Conservation (phyloP, 2,113 vertebrate species). For the Pagrus major region DNA sequence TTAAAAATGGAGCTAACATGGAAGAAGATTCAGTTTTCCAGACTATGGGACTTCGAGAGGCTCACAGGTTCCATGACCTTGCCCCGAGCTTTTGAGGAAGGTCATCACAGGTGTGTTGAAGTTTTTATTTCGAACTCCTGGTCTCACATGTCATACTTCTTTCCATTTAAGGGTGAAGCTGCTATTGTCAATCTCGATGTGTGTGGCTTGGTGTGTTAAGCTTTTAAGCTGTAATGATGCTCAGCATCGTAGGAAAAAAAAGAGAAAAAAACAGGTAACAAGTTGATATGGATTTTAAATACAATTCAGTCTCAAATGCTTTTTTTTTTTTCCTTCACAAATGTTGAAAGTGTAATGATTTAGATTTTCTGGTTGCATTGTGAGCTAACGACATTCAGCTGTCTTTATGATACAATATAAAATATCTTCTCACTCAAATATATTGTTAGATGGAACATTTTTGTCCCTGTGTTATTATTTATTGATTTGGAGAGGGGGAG, state of each 20-base stretch:
- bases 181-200: conserved; percentile 3
- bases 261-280: conserved; percentile 6
- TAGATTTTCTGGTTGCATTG: conserved; percentile 17
- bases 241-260: neutral
- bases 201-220: neutral
- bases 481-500: conserved; percentile 61
- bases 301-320: neutral
- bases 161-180: conserved; percentile 10
- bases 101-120: conserved; percentile 24
- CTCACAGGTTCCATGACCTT: conserved; percentile 55
- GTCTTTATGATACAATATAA: conserved; percentile 38
- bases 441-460: conserved; percentile 46
- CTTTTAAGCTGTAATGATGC: conserved; percentile 19
- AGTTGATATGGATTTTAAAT: neutral
- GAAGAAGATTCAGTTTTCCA: conserved; percentile 53
- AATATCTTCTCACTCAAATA: conserved; percentile 43
- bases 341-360: conserved; percentile 20
- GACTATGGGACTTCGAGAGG: conserved; percentile 36
- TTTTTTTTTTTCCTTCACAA: conserved; percentile 10
- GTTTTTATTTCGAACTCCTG: conserved; percentile 9
- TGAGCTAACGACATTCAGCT: neutral
- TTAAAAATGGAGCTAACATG: conserved; percentile 50
- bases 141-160: neutral
- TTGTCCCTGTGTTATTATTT: conserved; percentile 59
- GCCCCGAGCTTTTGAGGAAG: conserved; percentile 27